These are phyloP conservation scores for Oryzias melastigma DNA, from an alignment of 2,113 vertebrate species.

Conservation along the genomic window DNA sequence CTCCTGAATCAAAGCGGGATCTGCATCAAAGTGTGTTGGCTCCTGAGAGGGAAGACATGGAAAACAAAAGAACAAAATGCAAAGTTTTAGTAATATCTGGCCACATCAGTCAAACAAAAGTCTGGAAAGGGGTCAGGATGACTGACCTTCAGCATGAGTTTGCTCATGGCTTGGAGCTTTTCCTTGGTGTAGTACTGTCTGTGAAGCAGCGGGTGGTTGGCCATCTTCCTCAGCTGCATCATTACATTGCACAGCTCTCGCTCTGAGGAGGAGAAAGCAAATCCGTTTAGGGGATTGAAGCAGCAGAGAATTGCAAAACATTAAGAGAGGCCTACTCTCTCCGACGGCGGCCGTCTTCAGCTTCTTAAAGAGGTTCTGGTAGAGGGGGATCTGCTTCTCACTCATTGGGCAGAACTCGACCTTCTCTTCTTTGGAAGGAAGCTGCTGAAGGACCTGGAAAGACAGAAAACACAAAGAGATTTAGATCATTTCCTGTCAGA, in stretches of 20 bases:
- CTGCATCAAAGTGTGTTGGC: conserved; percentile 89
- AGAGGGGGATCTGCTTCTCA: conserved; percentile 86
- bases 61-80: too few relatives aligned
- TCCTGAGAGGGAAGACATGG: conserved; percentile 74
- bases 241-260: conserved; percentile 89
- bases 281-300: neutral
- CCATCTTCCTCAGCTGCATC: conserved; percentile 99
- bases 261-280: conserved; percentile 66
- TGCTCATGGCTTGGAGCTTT: conserved; percentile 89
- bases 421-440: conserved; percentile 88
- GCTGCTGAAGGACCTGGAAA: conserved; percentile 88
- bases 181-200: conserved; percentile 91
- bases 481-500: neutral
- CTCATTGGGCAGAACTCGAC: conserved; percentile 88
- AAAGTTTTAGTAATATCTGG: too few relatives aligned
- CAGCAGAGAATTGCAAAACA: neutral
- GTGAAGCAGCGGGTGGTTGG: conserved; percentile 94
- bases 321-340: conserved; percentile 63
- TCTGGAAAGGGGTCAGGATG: neutral
- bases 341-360: conserved; percentile 79
- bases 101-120: neutral
- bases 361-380: conserved; percentile 81
- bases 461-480: neutral
- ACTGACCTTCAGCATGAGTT: conserved; percentile 91
- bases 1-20: conserved; percentile 90